Base-by-base conservation (phyloP, 2,113 vertebrate species). In the Himantopus leucocephalus region DNA sequence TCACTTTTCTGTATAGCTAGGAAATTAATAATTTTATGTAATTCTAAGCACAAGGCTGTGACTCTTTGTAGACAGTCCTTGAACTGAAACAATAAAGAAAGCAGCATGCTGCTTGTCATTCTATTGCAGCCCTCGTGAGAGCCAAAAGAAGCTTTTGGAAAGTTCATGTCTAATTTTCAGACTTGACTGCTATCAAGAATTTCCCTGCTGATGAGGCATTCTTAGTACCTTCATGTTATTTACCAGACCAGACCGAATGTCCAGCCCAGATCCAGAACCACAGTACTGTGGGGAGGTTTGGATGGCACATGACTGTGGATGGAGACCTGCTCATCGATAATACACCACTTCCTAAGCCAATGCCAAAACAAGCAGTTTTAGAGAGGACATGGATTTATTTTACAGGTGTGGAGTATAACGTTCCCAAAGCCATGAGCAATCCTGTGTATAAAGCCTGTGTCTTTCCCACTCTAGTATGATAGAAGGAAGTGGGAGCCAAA, bases 11-110 rank as follows among this genome's bases (percentile, higher is more conserved):
- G 72, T 88, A 72, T 8, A 85, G 86, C 60, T 89, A 84, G 86
- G 48, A 94, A 91, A 94, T 92, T 30, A 94, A 94, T 91, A 90
- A 76, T 87, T 95, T 87, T 92, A 52, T 87, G 70, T 79, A 95
- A 85, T 73, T 70, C 34, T 91, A 90, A 64, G 70, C 80, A 87
- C 52, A 82, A 84, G 89, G 34, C 70, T 91, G 58, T 64, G 73
- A 73, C 81, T 95, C 74, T 91, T 76, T 88, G 77, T 85, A 91
- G 70, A 82, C 76, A 96, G 89, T 45, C 62, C 73, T 92, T 92
- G 95, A 97, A 94, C 80, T 89, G 91, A 94, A 95, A 92, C 68
- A 94, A 84, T 85, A 92, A 95, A 91, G 59, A 12, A 92, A 82
- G 78, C 77, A 84, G 58, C 37, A 22, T 34, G 45, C 48, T 94